These are phyloP conservation scores for Corythucha ciliata DNA, from an alignment of 2,888 invertebrate species.

Conservation along the genomic window DNA sequence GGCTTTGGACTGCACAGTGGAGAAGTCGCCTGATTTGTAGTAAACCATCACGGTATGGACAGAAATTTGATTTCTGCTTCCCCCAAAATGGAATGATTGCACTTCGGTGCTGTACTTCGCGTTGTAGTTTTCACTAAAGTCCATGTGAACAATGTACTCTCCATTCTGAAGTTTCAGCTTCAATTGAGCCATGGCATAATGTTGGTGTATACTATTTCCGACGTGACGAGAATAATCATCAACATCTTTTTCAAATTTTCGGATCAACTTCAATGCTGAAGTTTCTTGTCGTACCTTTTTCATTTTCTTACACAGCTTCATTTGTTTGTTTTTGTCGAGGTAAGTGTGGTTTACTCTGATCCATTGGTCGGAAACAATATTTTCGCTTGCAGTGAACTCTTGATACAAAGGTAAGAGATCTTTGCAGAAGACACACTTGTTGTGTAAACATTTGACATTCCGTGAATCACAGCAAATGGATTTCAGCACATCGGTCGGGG, in stretches of 20 bases:
- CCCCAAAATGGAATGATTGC: too few relatives aligned
- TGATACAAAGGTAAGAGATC: slow-evolving; percentile 2
- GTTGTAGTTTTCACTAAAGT: background rate
- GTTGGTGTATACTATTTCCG: background rate
- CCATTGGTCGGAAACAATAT: background rate
- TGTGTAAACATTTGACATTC: slow-evolving; percentile 13
- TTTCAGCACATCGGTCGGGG: slow-evolving; percentile 2
- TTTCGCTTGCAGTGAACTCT: slow-evolving; percentile 3
- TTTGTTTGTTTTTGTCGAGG: slow-evolving; percentile 4
- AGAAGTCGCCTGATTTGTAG: background rate
- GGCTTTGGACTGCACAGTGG: background rate
- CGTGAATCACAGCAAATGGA: slow-evolving; percentile 3
- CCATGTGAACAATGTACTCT: slow-evolving; percentile 10
- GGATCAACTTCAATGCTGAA: slow-evolving; percentile 1
- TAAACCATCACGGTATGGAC: too few relatives aligned
- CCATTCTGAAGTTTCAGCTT: slow-evolving; percentile 1
- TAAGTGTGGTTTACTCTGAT: too few relatives aligned
- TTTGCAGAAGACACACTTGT: slow-evolving; percentile 4
- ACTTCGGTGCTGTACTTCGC: slow-evolving; percentile 1
- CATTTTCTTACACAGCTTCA: background rate
- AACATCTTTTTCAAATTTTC: slow-evolving; percentile 11
- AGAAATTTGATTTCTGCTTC: too few relatives aligned
- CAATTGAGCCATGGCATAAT: background rate
- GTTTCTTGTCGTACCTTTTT: slow-evolving; percentile 2
- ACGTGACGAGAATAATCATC: background rate